phyloP scores from a whole-genome alignment of 2,888 invertebrate genomes.

The Helobdella robusta region DNA sequence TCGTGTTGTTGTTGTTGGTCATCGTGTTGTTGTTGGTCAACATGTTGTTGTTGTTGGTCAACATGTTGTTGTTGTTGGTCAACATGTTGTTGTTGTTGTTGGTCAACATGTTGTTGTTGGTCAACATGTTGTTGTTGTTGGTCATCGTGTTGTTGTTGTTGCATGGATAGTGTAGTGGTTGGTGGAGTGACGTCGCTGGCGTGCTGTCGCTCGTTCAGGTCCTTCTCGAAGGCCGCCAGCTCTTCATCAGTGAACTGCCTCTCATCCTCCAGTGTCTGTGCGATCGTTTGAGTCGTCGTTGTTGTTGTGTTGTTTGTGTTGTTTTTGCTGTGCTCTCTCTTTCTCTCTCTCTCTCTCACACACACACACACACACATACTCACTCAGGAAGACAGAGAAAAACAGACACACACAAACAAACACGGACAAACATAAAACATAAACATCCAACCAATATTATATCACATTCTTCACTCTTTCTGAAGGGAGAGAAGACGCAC shows the following conservation, averaged over 20 bases:
- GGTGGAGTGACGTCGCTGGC: background rate
- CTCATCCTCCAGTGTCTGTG: slow-evolving; percentile 66
- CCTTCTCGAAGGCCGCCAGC: slow-evolving; percentile 60
- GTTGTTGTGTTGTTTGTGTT: no score
- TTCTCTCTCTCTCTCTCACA: no score
- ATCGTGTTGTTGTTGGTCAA: slow-evolving; percentile 1
- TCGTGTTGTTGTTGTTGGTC: no score
- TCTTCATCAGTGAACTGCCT: slow-evolving; percentile 74
- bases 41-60: slow-evolving; percentile 10
- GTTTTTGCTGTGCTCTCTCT: no score
- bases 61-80: slow-evolving; percentile 12
- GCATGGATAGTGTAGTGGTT: background rate
- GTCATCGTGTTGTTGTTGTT: slow-evolving; percentile 4
- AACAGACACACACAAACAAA: no score
- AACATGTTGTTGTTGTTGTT: slow-evolving; percentile 14
- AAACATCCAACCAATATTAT: no score
- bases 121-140: slow-evolving; percentile 8
- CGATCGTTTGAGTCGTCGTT: no score
- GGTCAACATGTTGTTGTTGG: background rate
- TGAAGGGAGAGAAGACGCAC: no score
- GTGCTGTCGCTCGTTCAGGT: slow-evolving; percentile 33
- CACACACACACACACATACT: no score
- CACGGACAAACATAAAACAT: no score
- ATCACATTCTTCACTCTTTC: no score
- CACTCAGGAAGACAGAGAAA: no score